A percentile compares a stretch with the other conserved stretches of the same genome.
phyloP scores from a whole-genome alignment of 2,888 invertebrate species.

The Chironomus tentans region DNA sequence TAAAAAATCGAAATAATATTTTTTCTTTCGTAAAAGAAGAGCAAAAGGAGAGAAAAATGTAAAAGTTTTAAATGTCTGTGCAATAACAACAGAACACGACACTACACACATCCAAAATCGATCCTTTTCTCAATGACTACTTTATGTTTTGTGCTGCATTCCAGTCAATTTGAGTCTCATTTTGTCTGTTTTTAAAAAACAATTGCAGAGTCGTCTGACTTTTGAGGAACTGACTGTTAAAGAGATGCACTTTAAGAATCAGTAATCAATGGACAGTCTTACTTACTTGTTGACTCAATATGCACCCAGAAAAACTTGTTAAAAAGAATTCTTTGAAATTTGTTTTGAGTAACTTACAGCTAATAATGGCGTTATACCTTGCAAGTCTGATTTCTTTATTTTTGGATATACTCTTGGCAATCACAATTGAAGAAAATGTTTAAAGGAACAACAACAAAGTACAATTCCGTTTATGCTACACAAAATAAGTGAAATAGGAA shows the following conservation, averaged over 20 bases:
- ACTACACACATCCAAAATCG: background rate
- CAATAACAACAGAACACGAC: background rate
- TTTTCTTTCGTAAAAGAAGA: background rate
- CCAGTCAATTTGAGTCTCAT: too few relatives aligned
- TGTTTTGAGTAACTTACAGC: too few relatives aligned
- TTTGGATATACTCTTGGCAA: background rate
- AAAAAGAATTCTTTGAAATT: too few relatives aligned
- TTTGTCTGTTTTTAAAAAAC: background rate
- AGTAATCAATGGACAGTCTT: background rate
- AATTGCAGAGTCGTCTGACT: background rate
- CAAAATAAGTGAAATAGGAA: background rate
- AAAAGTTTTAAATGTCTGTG: conserved; percentile 4
- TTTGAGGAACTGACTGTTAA: too few relatives aligned
- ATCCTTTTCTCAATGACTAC: background rate
- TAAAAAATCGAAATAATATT: background rate
- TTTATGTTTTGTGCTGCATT: background rate
- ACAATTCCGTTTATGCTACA: too few relatives aligned
- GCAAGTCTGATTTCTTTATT: background rate
- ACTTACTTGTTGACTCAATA: too few relatives aligned
- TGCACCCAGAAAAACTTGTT: too few relatives aligned
- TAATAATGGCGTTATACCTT: too few relatives aligned
- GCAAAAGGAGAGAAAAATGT: background rate
- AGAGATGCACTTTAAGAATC: background rate
- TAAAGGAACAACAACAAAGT: too few relatives aligned
- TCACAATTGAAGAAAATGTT: background rate